A percentile compares a stretch with the other conserved stretches of the same genome.
Conservation (phyloP, 2,113 vertebrate genomes). For the Psilopsiagon aurifrons region DNA sequence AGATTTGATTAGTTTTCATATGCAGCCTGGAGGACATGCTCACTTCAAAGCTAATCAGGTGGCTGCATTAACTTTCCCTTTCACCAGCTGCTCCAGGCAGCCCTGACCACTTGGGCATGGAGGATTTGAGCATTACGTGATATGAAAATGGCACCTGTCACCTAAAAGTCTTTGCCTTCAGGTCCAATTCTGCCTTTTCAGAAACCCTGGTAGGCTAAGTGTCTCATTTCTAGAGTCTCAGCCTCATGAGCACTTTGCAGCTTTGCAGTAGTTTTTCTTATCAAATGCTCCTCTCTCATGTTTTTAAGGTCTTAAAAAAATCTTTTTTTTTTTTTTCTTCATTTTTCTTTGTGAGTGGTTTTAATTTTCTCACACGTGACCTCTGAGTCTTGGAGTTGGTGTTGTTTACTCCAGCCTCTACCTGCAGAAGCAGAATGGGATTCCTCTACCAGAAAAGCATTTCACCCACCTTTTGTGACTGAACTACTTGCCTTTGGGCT, state of each 20-base stretch:
- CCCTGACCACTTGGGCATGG: not conserved
- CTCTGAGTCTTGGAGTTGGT: not conserved
- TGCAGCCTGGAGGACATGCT: not conserved
- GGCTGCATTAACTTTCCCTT: not conserved
- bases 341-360: not conserved
- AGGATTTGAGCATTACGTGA: not conserved
- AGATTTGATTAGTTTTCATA: not conserved
- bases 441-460: not conserved
- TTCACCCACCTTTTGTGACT: not conserved
- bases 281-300: not conserved
- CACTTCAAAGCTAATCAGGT: not conserved
- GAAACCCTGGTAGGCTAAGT: not conserved
- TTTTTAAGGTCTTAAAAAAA: not conserved
- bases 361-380: not conserved
- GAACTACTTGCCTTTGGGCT: not conserved
- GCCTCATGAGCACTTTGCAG: not conserved
- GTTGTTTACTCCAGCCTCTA: not conserved
- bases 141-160: not conserved
- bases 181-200: slow-evolving; percentile 6
- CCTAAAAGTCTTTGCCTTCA: slow-evolving; percentile 26
- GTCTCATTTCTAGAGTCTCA: not conserved
- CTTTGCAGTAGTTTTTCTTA: not conserved
- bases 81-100: not conserved
- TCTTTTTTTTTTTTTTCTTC: accelerated
- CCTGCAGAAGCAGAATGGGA: not conserved